Base-by-base conservation (phyloP, 2,113 vertebrate species). In the Lepisosteus osseus region DNA sequence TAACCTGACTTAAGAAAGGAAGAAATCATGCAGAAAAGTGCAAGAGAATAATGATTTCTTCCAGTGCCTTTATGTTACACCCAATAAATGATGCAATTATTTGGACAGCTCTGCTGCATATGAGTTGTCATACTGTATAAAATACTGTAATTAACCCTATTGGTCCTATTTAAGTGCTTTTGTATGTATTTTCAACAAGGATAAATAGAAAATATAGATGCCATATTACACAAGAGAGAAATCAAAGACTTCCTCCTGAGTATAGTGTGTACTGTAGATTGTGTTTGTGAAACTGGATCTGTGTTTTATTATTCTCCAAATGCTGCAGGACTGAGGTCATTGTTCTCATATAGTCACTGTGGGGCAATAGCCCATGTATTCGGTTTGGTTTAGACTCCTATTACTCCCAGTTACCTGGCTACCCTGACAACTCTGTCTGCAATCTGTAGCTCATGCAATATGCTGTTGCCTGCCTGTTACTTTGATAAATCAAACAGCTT, bases 401-500 rank as follows among this genome's bases (percentile, higher is more conserved):
- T 51, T 51, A 51, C 47, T 51, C 47, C 47, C 9, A 51, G 47
- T 51, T 51, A 5, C 9, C 47, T 51, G 9, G 47, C 64, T 41
- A 13, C 64, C 64, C 64, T 45, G 3, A 9, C 47, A 51, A 51
- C 47, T 51, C 47, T 9, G 5, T 51, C 47, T 29, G 29, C 29
- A 29, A 29, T 29, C 47, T 51, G 47, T 51, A 2, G 47, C 47
- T 51, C 47, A 51, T 51, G 9, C 47, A 51, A 51, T 51, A 51
- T 51, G 47, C 47, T 51, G 47, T 51, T 6, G 47, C 9, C 13
- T 45, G 11, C 8, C 6, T 66, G 64, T 66, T 47, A 14, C 43
- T 13, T 66, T 66, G 64, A 45, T 44, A 42, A 66, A 66, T 65
- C 64, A 13, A 8, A 47, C 8, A 66, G 15, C 64, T 45, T 66